These are phyloP conservation scores for Odontomachus brunneus DNA, from an alignment of 1,140 invertebrate genomes.

Conservation along the genomic window DNA sequence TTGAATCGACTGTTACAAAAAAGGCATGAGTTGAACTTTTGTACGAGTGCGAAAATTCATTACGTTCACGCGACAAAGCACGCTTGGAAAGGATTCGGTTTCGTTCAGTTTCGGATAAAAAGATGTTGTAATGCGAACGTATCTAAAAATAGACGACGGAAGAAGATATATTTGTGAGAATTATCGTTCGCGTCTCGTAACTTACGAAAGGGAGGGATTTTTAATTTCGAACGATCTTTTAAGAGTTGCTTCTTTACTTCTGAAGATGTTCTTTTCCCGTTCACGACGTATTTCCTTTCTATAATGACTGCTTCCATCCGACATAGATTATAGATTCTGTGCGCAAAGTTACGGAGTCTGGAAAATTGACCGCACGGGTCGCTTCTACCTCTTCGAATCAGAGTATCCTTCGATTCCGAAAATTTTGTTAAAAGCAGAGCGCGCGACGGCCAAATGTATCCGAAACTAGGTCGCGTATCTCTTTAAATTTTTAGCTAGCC, in stretches of 20 bases:
- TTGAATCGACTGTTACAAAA: slow-evolving; percentile 8
- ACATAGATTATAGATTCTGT: too few species aligned
- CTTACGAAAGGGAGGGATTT: too few species aligned
- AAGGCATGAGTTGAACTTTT: neutral
- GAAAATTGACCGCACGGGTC: neutral
- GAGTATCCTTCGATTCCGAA: neutral
- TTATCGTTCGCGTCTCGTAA: too few species aligned
- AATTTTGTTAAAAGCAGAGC: neutral
- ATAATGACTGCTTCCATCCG: too few species aligned
- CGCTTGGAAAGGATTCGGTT: neutral
- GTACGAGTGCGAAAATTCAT: neutral
- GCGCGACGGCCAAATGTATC: neutral
- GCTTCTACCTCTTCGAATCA: neutral
- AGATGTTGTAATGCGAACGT: neutral
- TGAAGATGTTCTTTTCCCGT: too few species aligned
- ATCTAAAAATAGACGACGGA: neutral
- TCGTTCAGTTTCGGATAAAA: neutral
- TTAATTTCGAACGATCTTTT: too few species aligned
- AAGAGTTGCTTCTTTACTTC: too few species aligned
- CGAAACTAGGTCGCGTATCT: neutral
- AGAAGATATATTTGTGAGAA: too few species aligned
- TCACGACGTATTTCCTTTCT: too few species aligned
- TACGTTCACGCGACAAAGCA: neutral
- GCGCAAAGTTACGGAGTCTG: too few species aligned
- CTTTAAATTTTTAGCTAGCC: neutral